Conservation (phyloP, 2,797 vertebrate species). For the Mormyrops attenuatus region DNA sequence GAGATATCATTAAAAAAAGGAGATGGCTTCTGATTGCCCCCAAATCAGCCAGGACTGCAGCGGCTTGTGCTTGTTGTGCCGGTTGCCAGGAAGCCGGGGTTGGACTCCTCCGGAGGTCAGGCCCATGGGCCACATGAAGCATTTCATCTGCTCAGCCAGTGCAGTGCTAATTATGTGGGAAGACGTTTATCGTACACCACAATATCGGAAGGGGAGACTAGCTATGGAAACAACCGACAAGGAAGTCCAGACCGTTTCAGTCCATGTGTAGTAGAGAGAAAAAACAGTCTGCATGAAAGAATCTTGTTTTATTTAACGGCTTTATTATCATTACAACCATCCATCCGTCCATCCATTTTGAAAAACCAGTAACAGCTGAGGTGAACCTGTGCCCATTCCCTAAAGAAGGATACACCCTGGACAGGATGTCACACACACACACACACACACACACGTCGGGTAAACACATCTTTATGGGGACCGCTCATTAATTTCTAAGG, state of each 20-base stretch:
- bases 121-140: conserved; percentile 33
- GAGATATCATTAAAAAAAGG: background rate
- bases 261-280: background rate
- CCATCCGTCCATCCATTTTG: background rate
- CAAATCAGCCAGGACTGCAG: background rate
- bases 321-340: background rate
- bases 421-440: background rate
- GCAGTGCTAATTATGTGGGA: conserved; percentile 49
- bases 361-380: background rate
- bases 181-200: conserved; percentile 33
- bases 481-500: no score
- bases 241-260: conserved; percentile 1
- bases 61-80: conserved; percentile 2
- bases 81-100: conserved; percentile 11
- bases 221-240: conserved; percentile 1
- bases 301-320: background rate
- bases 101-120: conserved; percentile 19
- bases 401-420: background rate
- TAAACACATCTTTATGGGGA: no score
- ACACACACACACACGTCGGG: background rate
- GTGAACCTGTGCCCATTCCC: background rate
- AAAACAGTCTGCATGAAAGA: background rate
- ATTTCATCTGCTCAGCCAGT: conserved; percentile 35
- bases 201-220: conserved; percentile 28
- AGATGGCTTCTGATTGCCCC: background rate